These are phyloP conservation scores for Ephestia elutella DNA, from an alignment of 1,140 invertebrate species.

Conservation along the genomic window DNA sequence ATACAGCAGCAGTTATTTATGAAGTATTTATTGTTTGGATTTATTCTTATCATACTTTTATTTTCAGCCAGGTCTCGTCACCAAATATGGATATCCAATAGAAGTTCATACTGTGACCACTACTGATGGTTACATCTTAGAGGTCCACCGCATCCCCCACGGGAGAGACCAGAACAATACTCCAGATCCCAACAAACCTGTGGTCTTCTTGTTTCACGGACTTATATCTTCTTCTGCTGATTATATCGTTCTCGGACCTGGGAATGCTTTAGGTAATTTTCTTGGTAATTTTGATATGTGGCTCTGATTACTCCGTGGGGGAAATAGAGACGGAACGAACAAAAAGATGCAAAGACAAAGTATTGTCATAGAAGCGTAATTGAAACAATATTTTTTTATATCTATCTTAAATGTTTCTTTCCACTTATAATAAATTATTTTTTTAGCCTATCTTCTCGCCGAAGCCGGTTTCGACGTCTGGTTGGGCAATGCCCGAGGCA, in stretches of 20 bases:
- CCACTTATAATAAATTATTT: too few relatives aligned
- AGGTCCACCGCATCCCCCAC: conserved; percentile 75
- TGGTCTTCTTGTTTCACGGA: conserved; percentile 83
- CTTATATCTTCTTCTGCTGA: conserved; percentile 79
- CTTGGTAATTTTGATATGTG: too few relatives aligned
- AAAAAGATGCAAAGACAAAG: too few relatives aligned
- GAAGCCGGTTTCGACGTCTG: conserved; percentile 79
- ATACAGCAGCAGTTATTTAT: too few relatives aligned
- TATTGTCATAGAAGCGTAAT: too few relatives aligned
- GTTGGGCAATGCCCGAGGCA: conserved; percentile 81
- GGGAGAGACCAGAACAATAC: conserved; percentile 32
- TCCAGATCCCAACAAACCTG: conserved; percentile 52
- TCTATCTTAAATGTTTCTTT: too few relatives aligned
- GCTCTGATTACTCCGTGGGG: too few relatives aligned
- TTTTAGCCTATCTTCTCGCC: conserved; percentile 28
- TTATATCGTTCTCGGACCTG: conserved; percentile 78
- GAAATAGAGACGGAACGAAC: too few relatives aligned
- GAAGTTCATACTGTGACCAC: conserved; percentile 72
- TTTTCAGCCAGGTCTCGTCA: conserved; percentile 25
- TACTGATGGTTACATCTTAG: conserved; percentile 76
- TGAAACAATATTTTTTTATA: too few relatives aligned
- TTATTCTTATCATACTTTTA: too few relatives aligned
- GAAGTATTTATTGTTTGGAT: too few relatives aligned
- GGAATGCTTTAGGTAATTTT: conserved; percentile 73
- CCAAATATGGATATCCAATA: conserved; percentile 68